Evolutionary conservation across 2,113 vertebrate genomes (phyloP).

Genomic region (Cisticola juncidis): DNA sequence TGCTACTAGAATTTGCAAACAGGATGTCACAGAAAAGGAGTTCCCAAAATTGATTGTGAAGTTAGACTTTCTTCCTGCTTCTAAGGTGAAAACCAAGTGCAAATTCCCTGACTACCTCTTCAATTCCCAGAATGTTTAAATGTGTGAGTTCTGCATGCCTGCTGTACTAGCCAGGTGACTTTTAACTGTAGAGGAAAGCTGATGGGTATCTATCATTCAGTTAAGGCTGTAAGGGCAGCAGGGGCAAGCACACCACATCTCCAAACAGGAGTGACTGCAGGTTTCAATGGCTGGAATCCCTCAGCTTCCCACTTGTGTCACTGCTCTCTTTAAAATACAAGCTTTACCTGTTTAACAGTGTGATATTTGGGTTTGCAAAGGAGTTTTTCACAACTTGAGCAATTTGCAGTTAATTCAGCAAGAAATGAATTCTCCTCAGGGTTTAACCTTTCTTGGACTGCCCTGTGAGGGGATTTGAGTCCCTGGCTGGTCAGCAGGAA

Average conservation of each 20-base stretch:
- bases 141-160: not conserved
- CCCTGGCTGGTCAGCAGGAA: not conserved
- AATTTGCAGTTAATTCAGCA: not conserved
- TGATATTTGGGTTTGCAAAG: not conserved
- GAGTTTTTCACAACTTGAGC: not conserved
- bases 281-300: not conserved
- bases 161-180: not conserved
- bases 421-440: not conserved
- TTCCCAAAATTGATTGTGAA: not conserved
- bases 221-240: not conserved
- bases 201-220: not conserved
- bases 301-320: not conserved
- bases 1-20: not conserved
- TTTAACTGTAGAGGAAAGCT: not conserved
- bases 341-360: not conserved
- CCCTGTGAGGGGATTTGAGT: not conserved
- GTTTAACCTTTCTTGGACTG: not conserved
- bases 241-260: not conserved
- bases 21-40: not conserved
- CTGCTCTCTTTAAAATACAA: not conserved
- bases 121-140: not conserved
- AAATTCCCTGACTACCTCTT: not conserved
- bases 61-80: not conserved
- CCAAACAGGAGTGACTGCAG: not conserved
- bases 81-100: not conserved